Conservation (phyloP, 2,888 invertebrate genomes). For the Ochropleura plecta region DNA sequence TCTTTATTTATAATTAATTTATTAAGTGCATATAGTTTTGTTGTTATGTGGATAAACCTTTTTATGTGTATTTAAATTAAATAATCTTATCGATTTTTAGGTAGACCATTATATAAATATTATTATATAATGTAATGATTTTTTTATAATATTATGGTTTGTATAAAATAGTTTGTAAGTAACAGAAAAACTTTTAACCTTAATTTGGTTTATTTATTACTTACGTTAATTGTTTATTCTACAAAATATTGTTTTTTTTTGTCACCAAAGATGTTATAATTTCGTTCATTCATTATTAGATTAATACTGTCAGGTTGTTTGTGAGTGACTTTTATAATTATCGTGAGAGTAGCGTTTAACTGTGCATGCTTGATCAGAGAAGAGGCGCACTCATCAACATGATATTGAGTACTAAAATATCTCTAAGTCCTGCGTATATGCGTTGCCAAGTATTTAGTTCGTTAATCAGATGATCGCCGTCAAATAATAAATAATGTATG, state of each 20-base stretch:
- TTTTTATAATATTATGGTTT: conserved; percentile 27
- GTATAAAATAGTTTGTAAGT: conserved; percentile 28
- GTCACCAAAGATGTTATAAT: conserved; percentile 64
- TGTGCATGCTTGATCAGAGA: background rate
- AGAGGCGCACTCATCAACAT: background rate
- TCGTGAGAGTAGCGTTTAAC: conserved; percentile 5
- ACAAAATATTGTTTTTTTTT: conserved; percentile 32
- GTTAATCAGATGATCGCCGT: conserved; percentile 49
- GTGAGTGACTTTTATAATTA: conserved; percentile 10
- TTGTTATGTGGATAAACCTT: background rate
- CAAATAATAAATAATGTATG: conserved; percentile 59
- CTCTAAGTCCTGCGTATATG: background rate
- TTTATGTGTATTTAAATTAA: background rate
- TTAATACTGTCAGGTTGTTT: conserved; percentile 17
- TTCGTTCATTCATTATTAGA: conserved; percentile 35
- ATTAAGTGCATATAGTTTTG: background rate
- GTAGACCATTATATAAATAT: conserved; percentile 36
- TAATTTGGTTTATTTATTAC: conserved; percentile 25
- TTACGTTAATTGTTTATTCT: conserved; percentile 20
- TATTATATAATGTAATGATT: conserved; percentile 21
- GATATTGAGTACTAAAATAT: conserved; percentile 19
- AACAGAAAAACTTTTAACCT: conserved; percentile 1
- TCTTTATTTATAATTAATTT: conserved; percentile 16
- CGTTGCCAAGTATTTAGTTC: conserved; percentile 14
- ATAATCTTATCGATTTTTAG: conserved; percentile 17